Conservation (phyloP, 2,888 invertebrate species). For the Exocentrus adspersus region DNA sequence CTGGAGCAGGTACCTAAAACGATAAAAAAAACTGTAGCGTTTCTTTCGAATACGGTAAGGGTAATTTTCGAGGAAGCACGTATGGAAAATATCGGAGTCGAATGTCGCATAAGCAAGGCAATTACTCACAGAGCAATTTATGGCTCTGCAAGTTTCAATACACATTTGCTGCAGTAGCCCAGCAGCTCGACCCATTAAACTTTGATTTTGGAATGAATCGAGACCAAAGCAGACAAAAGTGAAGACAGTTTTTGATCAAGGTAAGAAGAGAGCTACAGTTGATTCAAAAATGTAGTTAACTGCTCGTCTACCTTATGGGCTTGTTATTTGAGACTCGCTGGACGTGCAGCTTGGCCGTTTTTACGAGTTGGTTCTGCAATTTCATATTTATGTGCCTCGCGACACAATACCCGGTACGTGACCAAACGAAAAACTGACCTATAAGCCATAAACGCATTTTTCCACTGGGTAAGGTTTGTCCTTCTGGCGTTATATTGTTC, state of each 20-base stretch:
- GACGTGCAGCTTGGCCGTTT: conserved; percentile 19
- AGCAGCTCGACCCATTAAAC: not conserved
- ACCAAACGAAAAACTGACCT: conserved; percentile 44
- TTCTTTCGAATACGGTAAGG: too few species aligned
- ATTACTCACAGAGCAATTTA: conserved; percentile 32
- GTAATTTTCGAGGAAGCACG: not conserved
- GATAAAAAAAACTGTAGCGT: too few species aligned
- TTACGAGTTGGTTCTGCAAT: conserved; percentile 32
- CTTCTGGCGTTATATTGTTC: conserved; percentile 11
- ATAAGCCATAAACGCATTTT: conserved; percentile 35
- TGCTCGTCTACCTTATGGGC: too few species aligned
- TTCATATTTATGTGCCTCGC: conserved; percentile 36
- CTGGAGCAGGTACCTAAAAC: too few species aligned
- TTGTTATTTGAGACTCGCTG: too few species aligned
- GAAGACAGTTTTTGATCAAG: too few species aligned
- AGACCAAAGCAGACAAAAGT: too few species aligned
- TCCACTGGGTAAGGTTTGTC: conserved; percentile 16
- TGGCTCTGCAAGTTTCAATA: conserved; percentile 6
- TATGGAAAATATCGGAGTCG: not conserved
- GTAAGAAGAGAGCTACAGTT: too few species aligned
- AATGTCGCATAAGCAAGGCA: conserved; percentile 15
- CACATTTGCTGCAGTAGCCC: not conserved
- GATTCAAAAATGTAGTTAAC: too few species aligned
- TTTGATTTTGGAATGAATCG: too few species aligned
- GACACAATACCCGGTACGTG: conserved; percentile 44